phyloP scores from a whole-genome alignment of 2,797 vertebrate genomes.

The Anguilla megastoma region DNA sequence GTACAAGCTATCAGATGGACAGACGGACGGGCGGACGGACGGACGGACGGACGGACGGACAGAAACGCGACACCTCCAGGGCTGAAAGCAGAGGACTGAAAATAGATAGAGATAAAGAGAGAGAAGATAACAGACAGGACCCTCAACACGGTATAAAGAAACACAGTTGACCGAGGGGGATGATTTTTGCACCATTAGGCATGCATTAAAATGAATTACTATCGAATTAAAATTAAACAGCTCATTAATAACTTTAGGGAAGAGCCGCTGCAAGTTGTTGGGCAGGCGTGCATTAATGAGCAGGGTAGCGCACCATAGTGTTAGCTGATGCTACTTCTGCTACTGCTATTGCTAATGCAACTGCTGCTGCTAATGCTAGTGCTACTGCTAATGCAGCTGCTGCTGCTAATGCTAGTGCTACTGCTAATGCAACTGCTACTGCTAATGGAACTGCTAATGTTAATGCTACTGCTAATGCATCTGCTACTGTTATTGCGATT shows the following conservation, averaged over 20 bases:
- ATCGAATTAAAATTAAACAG: constrained; percentile 81
- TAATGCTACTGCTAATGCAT: not conserved
- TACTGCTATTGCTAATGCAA: not conserved
- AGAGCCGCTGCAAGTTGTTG: constrained; percentile 69
- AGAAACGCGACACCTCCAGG: not conserved
- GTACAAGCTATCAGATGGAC: not conserved
- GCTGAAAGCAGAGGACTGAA: constrained; percentile 37
- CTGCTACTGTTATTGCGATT: not conserved
- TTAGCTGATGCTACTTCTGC: not conserved
- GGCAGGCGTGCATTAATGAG: constrained; percentile 52
- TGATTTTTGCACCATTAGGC: constrained; percentile 77
- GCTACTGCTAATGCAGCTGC: not conserved
- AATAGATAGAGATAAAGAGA: constrained; percentile 39
- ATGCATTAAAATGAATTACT: constrained; percentile 82
- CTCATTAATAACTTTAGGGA: constrained; percentile 79
- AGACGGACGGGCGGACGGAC: not conserved
- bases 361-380: not conserved
- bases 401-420: not conserved
- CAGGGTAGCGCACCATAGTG: not conserved
- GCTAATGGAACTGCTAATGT: not conserved
- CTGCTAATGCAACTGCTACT: not conserved
- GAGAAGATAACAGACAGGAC: constrained; percentile 66
- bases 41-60: not conserved
- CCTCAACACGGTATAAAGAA: constrained; percentile 73
- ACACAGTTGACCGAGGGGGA: constrained; percentile 72